Evolutionary conservation across 2,113 vertebrate genomes (phyloP).

Genomic region (Entelurus aequoreus): DNA sequence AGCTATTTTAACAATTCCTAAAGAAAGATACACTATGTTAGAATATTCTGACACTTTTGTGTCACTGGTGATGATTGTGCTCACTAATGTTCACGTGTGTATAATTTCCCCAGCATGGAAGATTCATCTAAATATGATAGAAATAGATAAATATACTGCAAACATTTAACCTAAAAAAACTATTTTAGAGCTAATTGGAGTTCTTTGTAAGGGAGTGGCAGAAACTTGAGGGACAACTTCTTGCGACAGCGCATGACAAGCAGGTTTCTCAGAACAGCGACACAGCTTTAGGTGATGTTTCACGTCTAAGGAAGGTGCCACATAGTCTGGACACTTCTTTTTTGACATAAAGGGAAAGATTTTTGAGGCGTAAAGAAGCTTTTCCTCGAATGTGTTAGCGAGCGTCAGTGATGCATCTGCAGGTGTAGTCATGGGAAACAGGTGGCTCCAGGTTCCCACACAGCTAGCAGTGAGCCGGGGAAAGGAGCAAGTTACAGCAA

Average conservation of each 20-base stretch:
- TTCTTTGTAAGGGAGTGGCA: constrained; percentile 63
- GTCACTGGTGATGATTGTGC: neutral
- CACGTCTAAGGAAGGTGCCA: constrained; percentile 28
- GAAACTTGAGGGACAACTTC: constrained; percentile 76
- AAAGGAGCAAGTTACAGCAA: constrained; percentile 75
- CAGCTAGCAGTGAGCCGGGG: constrained; percentile 75
- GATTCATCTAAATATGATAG: neutral
- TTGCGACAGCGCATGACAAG: constrained; percentile 73
- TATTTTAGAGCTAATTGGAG: constrained; percentile 22
- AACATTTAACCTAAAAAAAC: neutral
- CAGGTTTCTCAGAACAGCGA: constrained; percentile 61
- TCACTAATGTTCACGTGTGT: neutral
- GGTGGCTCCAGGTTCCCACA: constrained; percentile 88
- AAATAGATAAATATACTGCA: neutral
- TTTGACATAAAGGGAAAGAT: no score
- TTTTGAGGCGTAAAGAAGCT: neutral
- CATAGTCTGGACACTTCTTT: neutral
- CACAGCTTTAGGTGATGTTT: constrained; percentile 53
- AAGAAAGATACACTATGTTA: no score
- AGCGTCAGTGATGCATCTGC: constrained; percentile 53
- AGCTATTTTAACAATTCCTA: neutral
- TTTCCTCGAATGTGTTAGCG: neutral
- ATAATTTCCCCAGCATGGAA: neutral
- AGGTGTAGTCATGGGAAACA: constrained; percentile 90
- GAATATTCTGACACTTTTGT: no score